A percentile compares a stretch with the other conserved stretches of the same genome.
phyloP scores from a whole-genome alignment of 2,888 invertebrate genomes.

The Athalia rosae region DNA sequence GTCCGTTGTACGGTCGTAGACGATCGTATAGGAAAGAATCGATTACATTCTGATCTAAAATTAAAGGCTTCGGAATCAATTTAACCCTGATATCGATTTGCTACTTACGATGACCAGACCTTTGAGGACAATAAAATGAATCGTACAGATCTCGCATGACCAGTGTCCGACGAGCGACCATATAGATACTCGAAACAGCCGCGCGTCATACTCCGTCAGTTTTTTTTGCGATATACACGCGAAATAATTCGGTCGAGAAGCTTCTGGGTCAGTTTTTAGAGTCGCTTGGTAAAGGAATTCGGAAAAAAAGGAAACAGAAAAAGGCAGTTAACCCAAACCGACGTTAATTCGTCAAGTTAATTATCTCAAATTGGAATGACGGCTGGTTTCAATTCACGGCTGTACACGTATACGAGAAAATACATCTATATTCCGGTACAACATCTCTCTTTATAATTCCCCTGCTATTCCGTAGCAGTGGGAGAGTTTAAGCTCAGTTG shows the following conservation, averaged over 20 bases:
- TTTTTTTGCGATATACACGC: too few species aligned
- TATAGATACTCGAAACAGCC: not conserved
- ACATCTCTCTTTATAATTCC: not conserved
- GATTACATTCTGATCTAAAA: conserved; percentile 19
- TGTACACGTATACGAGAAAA: not conserved
- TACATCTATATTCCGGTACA: not conserved
- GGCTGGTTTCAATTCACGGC: too few species aligned
- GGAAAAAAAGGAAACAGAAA: too few species aligned
- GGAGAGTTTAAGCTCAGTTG: conserved; percentile 29
- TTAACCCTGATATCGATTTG: conserved; percentile 14
- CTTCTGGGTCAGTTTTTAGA: conserved; percentile 13
- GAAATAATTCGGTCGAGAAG: not conserved
- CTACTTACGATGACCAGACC: not conserved
- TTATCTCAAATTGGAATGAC: not conserved
- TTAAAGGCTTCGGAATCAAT: conserved; percentile 24
- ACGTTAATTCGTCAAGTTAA: not conserved
- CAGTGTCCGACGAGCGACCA: not conserved
- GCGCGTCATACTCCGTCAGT: not conserved
- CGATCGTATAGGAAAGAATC: conserved; percentile 14
- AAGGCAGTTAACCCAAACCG: too few species aligned
- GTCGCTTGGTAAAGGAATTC: not conserved
- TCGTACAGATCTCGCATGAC: not conserved
- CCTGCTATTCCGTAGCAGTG: conserved; percentile 12
- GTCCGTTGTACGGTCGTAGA: not conserved
- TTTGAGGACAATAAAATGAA: conserved; percentile 4